phyloP scores from a whole-genome alignment of 2,113 vertebrate genomes.

The Ivindomyrus marchei region DNA sequence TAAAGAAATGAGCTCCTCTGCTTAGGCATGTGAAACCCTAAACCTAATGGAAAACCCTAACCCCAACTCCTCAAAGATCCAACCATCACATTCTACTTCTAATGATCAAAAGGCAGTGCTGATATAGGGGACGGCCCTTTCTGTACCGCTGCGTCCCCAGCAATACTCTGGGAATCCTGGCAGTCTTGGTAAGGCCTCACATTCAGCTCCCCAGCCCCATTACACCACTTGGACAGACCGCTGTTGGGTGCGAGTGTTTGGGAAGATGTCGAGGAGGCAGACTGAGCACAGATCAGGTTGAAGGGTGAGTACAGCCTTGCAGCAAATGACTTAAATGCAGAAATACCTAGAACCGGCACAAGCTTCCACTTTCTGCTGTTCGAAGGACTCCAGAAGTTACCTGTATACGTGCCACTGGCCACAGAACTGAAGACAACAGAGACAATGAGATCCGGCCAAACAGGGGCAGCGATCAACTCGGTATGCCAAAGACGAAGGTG shows the following conservation, averaged over 20 bases:
- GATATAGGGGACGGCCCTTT: background rate
- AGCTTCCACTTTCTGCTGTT: background rate
- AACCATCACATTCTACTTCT: background rate
- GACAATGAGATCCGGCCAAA: background rate
- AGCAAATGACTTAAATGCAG: background rate
- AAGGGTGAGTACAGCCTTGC: background rate
- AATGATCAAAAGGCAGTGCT: background rate
- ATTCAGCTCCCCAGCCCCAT: background rate
- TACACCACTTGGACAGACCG: background rate
- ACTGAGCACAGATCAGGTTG: background rate
- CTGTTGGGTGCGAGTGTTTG: background rate
- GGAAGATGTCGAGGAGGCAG: background rate
- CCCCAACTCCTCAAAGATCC: background rate
- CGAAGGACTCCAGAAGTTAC: background rate
- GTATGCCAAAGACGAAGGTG: constrained; percentile 27
- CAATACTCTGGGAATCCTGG: background rate
- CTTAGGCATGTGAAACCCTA: background rate
- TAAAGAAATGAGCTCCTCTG: background rate
- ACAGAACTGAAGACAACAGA: background rate
- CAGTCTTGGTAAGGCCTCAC: background rate
- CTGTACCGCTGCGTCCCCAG: background rate
- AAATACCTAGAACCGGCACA: background rate
- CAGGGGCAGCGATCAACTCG: background rate
- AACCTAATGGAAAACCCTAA: background rate
- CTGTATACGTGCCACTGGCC: background rate